Base-by-base conservation (phyloP, 2,113 vertebrate species). In the Notiomystis cincta region DNA sequence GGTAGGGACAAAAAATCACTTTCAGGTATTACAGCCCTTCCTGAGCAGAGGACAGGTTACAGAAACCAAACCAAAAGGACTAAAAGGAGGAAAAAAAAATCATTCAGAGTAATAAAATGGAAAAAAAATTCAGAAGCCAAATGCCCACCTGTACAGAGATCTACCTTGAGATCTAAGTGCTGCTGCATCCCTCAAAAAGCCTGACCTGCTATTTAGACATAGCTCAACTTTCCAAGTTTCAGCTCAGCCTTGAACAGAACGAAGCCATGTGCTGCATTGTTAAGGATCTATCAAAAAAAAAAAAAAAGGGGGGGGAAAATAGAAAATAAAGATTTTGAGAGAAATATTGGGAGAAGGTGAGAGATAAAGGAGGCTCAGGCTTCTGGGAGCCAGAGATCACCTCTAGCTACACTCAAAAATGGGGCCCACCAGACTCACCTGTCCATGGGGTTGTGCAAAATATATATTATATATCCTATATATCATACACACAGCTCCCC, bases 251-350 rank as follows among this genome's bases (percentile, higher is more conserved):
- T 70, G 70, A 85, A n/a, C 38, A 91, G 66, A 94, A 87, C 6
- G 53, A 88, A 86, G 91, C 82, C 70, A 66, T 6, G 12, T 53
- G 57, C 48, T 35, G 69, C 89, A 81, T 2, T 9, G 20, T 15
- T 61, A 30, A 42, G 19, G 25, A 50, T 56, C n/a, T 48, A 31
- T 5, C 4, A 48, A 15, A 2, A 15, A 37, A 30, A 14, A 53
- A 44, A 25, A 11, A 64, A 57, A 28, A 18, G 2, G 2, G 0
- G 6, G 6, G 2, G 1, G 7, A 6, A 0, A 65, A 33, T 28
- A 65, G 23, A 27, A 61, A 72, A 40, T 5, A 66, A 85, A 48
- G 35, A 31, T 25, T 11, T 13, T 35, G 23, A 82, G 12, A 66
- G n/a, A 82, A 72, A 56, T 31, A 54, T 1, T 8, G 25, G 44